A percentile compares a stretch with the other conserved stretches of the same genome.
Conservation (phyloP, 1,140 invertebrate genomes). For the Nebria ingens region DNA sequence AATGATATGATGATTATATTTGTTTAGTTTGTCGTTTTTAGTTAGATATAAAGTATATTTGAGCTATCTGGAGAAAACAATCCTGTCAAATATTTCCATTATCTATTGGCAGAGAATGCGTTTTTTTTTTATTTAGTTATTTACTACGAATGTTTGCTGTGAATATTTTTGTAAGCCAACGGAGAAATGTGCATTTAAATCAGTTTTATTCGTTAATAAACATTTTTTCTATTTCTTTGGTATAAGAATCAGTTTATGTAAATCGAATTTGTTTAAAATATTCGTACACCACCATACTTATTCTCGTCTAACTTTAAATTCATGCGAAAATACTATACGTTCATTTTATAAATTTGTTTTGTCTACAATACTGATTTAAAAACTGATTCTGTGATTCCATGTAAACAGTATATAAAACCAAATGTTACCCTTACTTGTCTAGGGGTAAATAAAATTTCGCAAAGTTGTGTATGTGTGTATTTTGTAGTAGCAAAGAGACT, state of each 20-base stretch:
- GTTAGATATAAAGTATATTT: background rate
- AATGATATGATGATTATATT: background rate
- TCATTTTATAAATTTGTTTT: background rate
- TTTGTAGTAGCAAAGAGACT: constrained; percentile 1
- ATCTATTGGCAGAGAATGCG: background rate
- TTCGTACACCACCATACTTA: background rate
- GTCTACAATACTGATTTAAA: background rate
- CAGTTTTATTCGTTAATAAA: background rate
- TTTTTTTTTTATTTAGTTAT: background rate
- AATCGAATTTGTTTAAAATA: background rate
- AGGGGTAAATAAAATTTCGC: background rate
- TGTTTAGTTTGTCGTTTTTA: background rate
- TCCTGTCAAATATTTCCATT: constrained; percentile 3
- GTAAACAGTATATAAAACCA: background rate
- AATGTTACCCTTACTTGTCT: background rate
- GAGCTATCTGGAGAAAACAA: background rate
- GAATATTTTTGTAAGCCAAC: background rate
- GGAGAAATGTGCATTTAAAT: background rate
- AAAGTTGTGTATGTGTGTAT: background rate
- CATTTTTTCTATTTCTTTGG: background rate
- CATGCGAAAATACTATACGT: background rate
- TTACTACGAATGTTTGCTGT: background rate
- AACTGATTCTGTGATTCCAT: constrained; percentile 2
- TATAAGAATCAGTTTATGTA: background rate
- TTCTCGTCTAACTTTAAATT: too few species aligned